Percentiles rank a stretch among this genome's conserved stretches.
phyloP scores from a whole-genome alignment of 2,888 invertebrate species.

The Heteromyza rotundicornis region DNA sequence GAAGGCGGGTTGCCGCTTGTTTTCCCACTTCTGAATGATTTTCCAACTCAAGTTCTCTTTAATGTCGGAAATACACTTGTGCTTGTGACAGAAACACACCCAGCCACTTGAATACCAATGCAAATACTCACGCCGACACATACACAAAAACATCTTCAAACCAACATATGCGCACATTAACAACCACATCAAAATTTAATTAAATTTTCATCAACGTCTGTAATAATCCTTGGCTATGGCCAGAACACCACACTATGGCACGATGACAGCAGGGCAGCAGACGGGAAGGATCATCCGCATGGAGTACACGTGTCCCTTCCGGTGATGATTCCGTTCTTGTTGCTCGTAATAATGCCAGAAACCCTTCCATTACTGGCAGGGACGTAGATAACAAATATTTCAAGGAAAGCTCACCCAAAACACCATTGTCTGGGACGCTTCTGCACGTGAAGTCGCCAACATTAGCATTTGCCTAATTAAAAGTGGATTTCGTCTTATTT shows the following conservation, averaged over 20 bases:
- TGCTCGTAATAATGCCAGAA: not conserved
- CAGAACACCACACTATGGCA: slow-evolving; percentile 12
- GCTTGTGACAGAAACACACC: slow-evolving; percentile 14
- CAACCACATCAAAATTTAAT: slow-evolving; percentile 41
- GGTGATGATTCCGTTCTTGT: not conserved
- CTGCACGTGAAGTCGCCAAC: slow-evolving; percentile 2
- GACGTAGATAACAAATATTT: not conserved
- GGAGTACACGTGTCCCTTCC: slow-evolving; percentile 12
- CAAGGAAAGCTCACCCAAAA: too few relatives aligned
- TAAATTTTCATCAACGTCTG: slow-evolving; percentile 38
- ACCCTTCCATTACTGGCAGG: not conserved
- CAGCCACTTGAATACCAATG: slow-evolving; percentile 14
- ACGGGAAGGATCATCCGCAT: not conserved
- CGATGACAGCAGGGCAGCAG: too few relatives aligned
- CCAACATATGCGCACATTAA: slow-evolving; percentile 34
- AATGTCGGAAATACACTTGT: not conserved
- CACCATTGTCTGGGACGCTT: too few relatives aligned
- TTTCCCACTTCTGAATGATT: too few relatives aligned
- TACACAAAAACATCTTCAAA: not conserved
- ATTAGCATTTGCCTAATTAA: slow-evolving; percentile 22
- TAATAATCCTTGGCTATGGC: slow-evolving; percentile 10
- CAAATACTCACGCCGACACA: not conserved
- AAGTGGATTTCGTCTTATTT: slow-evolving; percentile 17
- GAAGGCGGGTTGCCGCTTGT: too few relatives aligned
- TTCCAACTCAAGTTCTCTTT: too few relatives aligned